A percentile compares a stretch with the other conserved stretches of the same genome.
Evolutionary conservation across 2,797 vertebrate species (phyloP).

Genomic region (Sebastes ruberrimus): DNA sequence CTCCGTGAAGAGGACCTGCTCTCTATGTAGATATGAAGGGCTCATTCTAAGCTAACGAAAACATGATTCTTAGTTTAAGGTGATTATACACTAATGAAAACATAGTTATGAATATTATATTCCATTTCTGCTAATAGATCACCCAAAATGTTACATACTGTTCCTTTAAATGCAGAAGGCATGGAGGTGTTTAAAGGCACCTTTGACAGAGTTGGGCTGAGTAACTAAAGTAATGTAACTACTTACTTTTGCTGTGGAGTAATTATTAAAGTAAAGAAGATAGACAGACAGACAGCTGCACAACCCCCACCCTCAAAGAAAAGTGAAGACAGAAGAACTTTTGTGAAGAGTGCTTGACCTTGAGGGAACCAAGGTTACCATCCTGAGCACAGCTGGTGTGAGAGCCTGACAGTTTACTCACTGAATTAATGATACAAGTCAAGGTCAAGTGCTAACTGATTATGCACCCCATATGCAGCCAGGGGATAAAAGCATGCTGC

Average conservation of each 20-base stretch:
- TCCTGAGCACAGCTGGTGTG: slow-evolving; percentile 74
- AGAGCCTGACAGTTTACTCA: slow-evolving; percentile 72
- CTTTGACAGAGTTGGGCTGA: neutral
- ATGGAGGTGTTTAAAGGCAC: neutral
- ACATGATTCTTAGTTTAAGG: too few relatives aligned
- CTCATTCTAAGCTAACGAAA: too few relatives aligned
- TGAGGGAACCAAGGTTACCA: slow-evolving; percentile 67
- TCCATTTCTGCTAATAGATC: too few relatives aligned
- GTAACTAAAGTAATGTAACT: neutral
- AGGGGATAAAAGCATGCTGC: slow-evolving; percentile 50
- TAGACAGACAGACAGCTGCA: neutral
- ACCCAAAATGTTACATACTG: too few relatives aligned
- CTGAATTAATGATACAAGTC: slow-evolving; percentile 80
- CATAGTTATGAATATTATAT: too few relatives aligned
- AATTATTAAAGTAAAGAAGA: neutral
- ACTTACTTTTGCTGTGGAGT: neutral
- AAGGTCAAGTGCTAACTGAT: slow-evolving; percentile 79
- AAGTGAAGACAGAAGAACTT: slow-evolving; percentile 40
- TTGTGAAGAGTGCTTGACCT: slow-evolving; percentile 65
- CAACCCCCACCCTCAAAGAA: neutral
- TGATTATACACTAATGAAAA: too few relatives aligned
- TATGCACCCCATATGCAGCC: slow-evolving; percentile 68
- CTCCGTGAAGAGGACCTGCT: too few relatives aligned
- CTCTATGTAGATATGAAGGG: too few relatives aligned
- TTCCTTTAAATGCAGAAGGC: neutral